phyloP scores from a whole-genome alignment of 2,888 invertebrate species.

The Chromoteleia sp. region DNA sequence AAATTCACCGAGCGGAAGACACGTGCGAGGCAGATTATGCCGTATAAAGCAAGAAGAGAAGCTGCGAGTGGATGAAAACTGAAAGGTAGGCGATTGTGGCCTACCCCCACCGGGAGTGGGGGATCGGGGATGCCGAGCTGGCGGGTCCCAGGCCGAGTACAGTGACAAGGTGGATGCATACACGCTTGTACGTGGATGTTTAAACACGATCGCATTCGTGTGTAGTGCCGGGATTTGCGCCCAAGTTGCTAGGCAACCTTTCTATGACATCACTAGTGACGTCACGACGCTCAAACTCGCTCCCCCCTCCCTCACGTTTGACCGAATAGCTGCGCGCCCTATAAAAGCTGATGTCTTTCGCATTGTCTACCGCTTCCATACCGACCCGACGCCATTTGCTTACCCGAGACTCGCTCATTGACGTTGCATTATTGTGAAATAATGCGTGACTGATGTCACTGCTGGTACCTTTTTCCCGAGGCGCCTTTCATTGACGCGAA shows the following conservation, averaged over 20 bases:
- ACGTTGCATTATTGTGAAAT: conserved; percentile 15
- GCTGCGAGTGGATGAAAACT: conserved; percentile 54
- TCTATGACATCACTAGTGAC: conserved; percentile 63
- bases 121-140: conserved; percentile 21
- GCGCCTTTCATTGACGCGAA: too few species aligned
- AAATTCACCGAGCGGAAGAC: conserved; percentile 54
- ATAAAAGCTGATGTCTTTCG: conserved; percentile 50
- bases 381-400: conserved; percentile 24
- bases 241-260: conserved; percentile 63
- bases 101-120: conserved; percentile 8
- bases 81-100: conserved; percentile 49
- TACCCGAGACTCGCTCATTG: conserved; percentile 8
- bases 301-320: conserved; percentile 28
- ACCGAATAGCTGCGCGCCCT: conserved; percentile 52
- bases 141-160: conserved; percentile 52
- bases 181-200: conserved; percentile 47
- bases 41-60: conserved; percentile 49
- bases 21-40: conserved; percentile 58
- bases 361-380: conserved; percentile 18
- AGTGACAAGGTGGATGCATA: conserved; percentile 46
- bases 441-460: neutral
- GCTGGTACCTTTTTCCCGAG: too few species aligned
- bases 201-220: conserved; percentile 46
- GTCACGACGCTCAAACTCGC: conserved; percentile 38
- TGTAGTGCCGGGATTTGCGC: conserved; percentile 58